Evolutionary conservation across 2,888 invertebrate genomes (phyloP), one percentile per base, ranked within the genome.

Genomic region (Hirtodrosophila alboralis): DNA sequence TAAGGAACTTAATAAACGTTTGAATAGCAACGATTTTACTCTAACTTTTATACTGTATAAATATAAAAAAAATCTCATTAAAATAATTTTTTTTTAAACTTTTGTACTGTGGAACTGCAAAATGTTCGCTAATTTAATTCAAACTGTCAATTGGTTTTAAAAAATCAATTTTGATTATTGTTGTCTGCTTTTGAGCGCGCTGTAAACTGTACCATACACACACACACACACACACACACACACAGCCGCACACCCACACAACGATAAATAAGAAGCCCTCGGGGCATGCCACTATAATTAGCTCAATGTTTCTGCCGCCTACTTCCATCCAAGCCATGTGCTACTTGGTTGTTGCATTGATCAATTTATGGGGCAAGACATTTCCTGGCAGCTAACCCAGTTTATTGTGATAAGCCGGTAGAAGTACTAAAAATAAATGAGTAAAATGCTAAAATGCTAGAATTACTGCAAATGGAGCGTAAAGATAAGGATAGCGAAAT

Each of bases 201-300:
- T 26, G 10, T 16, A 18, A 18, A 18, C 4, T 18, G 18, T 18
- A 18, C n/a, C n/a, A n/a, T 18, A n/a, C n/a, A n/a, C 18, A 26
- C 48, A 41, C 6, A 48, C 36, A 16, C 52, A 56, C 27, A 56
- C 38, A 47, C 40, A 21, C 34, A 23, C 23, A 47, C 9, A 30
- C 13, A 30, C 4, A 37, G 14, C n/a, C n/a, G n/a, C n/a, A n/a
- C n/a, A n/a, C n/a, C n/a, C n/a, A n/a, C n/a, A 12, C 9, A 27
- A 21, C 30, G 28, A 43, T 37, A 58, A 28, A 21, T 30, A 27
- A 43, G 57, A 69, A 69, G 78, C 83, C 76, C 72, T n/a, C 53
- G 58, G 73, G 79, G 67, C 70, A 59, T 83, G 70, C 64, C 77
- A 45, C 66, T 80, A 77, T 80, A 84, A 84, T 80, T 80, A 80